Conservation (phyloP, 2,113 vertebrate species). For the Aldabrachelys gigantea region DNA sequence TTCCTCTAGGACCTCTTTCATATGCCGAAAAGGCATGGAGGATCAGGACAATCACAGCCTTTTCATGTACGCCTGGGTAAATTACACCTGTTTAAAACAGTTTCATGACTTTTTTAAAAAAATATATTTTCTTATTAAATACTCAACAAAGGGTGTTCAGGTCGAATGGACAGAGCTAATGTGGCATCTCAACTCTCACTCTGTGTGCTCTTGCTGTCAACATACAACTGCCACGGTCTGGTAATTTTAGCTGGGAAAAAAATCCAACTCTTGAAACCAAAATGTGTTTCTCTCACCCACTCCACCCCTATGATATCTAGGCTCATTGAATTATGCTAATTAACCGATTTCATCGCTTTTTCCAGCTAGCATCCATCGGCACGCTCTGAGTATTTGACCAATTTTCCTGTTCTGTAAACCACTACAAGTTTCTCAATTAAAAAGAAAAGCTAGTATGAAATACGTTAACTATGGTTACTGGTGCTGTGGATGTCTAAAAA, state of each 20-base stretch:
- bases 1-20: background rate
- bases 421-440: constrained; percentile 62
- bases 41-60: background rate
- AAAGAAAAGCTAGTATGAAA: background rate
- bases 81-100: constrained; percentile 6
- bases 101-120: background rate
- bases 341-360: constrained; percentile 45
- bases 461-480: constrained; percentile 72
- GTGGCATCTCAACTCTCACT: background rate
- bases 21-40: background rate
- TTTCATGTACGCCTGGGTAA: background rate
- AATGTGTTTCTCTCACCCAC: background rate
- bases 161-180: background rate
- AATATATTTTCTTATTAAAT: background rate
- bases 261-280: constrained; percentile 2
- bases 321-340: constrained; percentile 50
- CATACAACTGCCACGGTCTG: background rate
- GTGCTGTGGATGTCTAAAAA: constrained; percentile 45
- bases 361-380: constrained; percentile 31
- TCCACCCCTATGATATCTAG: constrained; percentile 3
- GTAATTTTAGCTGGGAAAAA: background rate
- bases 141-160: background rate
- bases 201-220: constrained; percentile 20
- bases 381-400: constrained; percentile 22
- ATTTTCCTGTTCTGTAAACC: constrained; percentile 34